Evolutionary conservation across 2,113 vertebrate species (phyloP).

Genomic region (Indicator maculatus): DNA sequence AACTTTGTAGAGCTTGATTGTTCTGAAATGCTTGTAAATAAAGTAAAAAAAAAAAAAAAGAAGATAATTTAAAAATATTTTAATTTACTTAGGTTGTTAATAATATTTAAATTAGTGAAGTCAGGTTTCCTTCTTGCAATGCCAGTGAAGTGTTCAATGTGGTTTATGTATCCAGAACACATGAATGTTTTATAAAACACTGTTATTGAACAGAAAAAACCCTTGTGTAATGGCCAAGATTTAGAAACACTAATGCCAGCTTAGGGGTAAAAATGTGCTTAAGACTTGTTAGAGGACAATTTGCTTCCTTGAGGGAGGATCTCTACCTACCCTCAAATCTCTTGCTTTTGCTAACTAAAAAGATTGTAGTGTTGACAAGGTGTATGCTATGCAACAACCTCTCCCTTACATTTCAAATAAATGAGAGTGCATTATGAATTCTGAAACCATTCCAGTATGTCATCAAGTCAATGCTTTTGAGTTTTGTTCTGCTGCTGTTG

Average conservation of each 20-base stretch:
- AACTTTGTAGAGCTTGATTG: not conserved
- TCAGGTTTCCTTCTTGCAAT: not conserved
- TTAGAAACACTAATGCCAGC: not conserved
- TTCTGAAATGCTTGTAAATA: not conserved
- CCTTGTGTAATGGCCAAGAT: not conserved
- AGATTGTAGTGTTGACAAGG: not conserved
- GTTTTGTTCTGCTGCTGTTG: constrained; percentile 44
- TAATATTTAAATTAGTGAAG: not conserved
- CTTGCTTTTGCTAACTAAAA: not conserved
- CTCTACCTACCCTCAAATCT: not conserved
- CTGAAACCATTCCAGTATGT: constrained; percentile 3
- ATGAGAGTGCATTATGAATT: not conserved
- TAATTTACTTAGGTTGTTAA: not conserved
- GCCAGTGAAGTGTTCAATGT: not conserved
- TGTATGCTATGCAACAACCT: not conserved
- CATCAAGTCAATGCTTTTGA: not conserved
- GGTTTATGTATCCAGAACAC: not conserved
- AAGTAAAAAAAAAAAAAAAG: not conserved
- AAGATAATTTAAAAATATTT: not conserved
- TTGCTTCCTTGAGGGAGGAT: not conserved
- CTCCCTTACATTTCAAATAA: not conserved
- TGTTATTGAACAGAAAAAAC: not conserved
- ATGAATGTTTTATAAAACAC: not conserved
- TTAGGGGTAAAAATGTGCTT: fast-evolving
- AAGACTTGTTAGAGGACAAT: not conserved